Conservation (phyloP, 1,140 invertebrate genomes). For the Eriocheir sinensis region DNA sequence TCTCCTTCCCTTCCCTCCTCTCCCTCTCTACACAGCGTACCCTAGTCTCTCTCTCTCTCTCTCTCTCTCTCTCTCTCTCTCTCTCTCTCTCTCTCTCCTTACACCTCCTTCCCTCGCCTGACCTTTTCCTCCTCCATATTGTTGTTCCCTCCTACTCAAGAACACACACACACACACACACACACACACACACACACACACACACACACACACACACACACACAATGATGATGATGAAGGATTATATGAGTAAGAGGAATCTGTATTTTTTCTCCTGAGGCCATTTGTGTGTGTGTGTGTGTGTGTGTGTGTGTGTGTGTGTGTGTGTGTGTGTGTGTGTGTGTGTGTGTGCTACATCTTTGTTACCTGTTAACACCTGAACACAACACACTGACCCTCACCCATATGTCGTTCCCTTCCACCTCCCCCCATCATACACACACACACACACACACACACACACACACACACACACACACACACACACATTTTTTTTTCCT, state of each 20-base stretch:
- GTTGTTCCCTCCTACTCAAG: background rate
- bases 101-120: background rate
- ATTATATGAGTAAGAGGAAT: too few relatives aligned
- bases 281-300: too few relatives aligned
- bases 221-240: too few relatives aligned
- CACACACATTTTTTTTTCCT: background rate
- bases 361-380: too few relatives aligned
- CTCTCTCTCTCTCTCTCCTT: background rate
- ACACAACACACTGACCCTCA: too few relatives aligned
- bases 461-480: constrained; percentile 49
- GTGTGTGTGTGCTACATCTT: too few relatives aligned
- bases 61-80: background rate
- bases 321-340: too few relatives aligned
- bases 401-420: too few relatives aligned
- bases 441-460: constrained; percentile 38
- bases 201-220: constrained; percentile 35
- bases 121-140: background rate
- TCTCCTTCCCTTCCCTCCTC: background rate
- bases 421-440: too few relatives aligned
- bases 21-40: too few relatives aligned
- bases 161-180: background rate
- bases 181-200: constrained; percentile 51
- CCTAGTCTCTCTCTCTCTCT: background rate
- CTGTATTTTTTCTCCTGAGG: too few relatives aligned
- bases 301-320: too few relatives aligned